These are phyloP conservation scores for Mus pahari DNA, from an alignment of 2,113 vertebrate species.

Conservation along the genomic window DNA sequence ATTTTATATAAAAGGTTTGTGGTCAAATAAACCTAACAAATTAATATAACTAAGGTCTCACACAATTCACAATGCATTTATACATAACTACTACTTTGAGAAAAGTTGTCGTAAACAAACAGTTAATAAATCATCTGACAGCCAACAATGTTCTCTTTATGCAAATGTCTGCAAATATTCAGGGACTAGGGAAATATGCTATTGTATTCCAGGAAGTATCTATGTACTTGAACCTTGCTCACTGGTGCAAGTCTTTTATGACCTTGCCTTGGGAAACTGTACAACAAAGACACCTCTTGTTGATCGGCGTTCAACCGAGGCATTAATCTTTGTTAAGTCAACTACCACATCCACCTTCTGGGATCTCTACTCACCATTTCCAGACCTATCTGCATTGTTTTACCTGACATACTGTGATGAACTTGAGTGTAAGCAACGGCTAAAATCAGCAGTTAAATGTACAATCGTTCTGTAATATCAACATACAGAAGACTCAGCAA, in stretches of 20 bases:
- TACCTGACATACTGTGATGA: background rate
- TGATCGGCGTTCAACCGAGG: background rate
- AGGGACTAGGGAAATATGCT: background rate
- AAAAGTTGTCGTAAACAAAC: background rate
- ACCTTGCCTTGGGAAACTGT: background rate
- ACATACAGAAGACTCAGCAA: background rate
- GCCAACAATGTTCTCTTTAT: background rate
- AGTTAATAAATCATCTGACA: background rate
- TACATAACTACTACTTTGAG: background rate
- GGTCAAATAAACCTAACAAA: slow-evolving; percentile 28
- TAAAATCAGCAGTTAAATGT: slow-evolving; percentile 3
- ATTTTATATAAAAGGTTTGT: background rate
- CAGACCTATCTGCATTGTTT: background rate
- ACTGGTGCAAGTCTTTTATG: background rate
- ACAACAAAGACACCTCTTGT: background rate
- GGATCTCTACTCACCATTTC: background rate
- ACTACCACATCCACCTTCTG: background rate
- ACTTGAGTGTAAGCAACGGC: background rate
- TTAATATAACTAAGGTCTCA: background rate
- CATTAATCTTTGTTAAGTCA: background rate
- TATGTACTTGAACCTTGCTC: background rate
- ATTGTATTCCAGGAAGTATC: background rate
- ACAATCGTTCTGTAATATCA: background rate
- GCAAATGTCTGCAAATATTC: slow-evolving; percentile 16
- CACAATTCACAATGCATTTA: background rate